Conservation (phyloP, 2,113 vertebrate species). For the Butorides virescens region DNA sequence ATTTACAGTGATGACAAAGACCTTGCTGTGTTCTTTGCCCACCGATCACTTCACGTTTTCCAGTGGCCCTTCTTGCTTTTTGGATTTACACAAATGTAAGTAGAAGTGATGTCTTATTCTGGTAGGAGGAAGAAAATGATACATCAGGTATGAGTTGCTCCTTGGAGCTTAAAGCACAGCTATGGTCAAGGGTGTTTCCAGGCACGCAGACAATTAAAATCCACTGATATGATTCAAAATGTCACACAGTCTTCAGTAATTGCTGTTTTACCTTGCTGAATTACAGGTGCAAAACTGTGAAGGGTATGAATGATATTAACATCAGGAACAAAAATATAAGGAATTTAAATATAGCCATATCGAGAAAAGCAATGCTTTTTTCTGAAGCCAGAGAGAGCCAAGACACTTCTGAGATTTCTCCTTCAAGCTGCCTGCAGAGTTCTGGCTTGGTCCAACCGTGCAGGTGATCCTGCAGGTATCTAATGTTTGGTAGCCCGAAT, state of each 20-base stretch:
- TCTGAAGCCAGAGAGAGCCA: background rate
- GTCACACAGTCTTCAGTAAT: background rate
- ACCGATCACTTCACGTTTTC: background rate
- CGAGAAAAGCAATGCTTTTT: background rate
- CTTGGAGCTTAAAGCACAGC: background rate
- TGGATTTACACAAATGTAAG: background rate
- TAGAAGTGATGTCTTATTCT: background rate
- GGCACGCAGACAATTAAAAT: slow-evolving; percentile 37
- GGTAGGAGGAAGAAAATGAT: background rate
- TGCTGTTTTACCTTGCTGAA: slow-evolving; percentile 36
- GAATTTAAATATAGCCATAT: slow-evolving; percentile 30
- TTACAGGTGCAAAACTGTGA: background rate
- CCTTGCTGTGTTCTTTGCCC: background rate
- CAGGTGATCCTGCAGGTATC: background rate
- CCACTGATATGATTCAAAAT: background rate
- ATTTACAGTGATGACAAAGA: background rate
- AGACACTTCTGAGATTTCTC: background rate
- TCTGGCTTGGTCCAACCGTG: background rate
- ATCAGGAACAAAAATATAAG: slow-evolving; percentile 48
- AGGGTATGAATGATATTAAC: slow-evolving; percentile 28
- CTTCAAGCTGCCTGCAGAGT: background rate
- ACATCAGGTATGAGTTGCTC: background rate
- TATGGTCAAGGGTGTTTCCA: background rate
- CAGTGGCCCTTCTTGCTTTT: background rate
- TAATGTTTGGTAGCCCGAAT: background rate